Evolutionary conservation across 2,888 invertebrate species (phyloP), one percentile per base, ranked within the genome.

Genomic region (Megamerina dolium): DNA sequence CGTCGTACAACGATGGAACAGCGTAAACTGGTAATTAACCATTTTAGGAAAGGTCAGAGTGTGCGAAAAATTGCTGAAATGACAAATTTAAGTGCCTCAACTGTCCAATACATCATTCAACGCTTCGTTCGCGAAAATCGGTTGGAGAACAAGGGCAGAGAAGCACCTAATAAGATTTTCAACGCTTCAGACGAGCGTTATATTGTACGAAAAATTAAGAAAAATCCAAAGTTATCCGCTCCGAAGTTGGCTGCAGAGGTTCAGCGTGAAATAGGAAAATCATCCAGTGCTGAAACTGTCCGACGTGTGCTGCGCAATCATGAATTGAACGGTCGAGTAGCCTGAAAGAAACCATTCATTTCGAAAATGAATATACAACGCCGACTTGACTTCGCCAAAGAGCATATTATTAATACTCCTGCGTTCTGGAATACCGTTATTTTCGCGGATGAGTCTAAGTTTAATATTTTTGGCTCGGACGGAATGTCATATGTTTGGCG

Each of bases 231-330:
- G 12, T 14, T 30, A 5, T 30, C 30, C 13, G 30, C 30, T 30
- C 30, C 30, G 17, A 36, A 14, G 10, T 14, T 14, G 17, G 8
- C 19, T 37, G 37, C 10, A 27, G 18, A 44, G 20, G 41, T 45
- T 37, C 27, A 47, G 16, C 23, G 17, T 16, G 37, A 42, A 20
- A 18, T 47, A 20, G 32, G 27, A 3, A 47, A 45, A 27, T 36
- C 42, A 13, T 49, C 46, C 23, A 39, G 43, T 40, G 42, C 47
- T 21, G 32, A 47, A 46, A 41, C 47, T 31, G 26, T 45, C 13
- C 36, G 43, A 5, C 48, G 43, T 13, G 45, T 49, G 27, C 40
- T 52, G 10, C 41, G 40, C 3, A 6, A 40, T 3, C 27, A 48
- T 34, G 30, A 49, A 9, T 45, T 48, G 17, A 41, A 48, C 46